phyloP scores from a whole-genome alignment of 2,113 vertebrate species.

The Clarias macrocephalus region DNA sequence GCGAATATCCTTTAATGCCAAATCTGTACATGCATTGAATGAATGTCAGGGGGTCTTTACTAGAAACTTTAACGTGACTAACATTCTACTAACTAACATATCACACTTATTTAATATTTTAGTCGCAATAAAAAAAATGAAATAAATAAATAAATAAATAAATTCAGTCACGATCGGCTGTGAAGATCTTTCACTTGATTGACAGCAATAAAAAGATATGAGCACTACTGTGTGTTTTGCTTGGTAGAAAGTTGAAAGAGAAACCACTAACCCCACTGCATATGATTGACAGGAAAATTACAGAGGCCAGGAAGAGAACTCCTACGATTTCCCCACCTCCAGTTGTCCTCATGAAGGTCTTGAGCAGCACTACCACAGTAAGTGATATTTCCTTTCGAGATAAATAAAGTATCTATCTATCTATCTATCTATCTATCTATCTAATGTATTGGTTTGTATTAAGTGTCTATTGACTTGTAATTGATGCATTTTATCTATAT shows the following conservation, averaged over 20 bases:
- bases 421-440: no score
- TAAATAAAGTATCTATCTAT: no score
- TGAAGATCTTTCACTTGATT: not conserved
- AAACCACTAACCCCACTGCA: slow-evolving; percentile 8
- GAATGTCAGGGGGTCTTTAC: not conserved
- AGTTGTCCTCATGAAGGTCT: slow-evolving; percentile 87
- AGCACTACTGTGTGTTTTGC: not conserved
- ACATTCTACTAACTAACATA: no score
- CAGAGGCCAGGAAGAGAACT: slow-evolving; percentile 62
- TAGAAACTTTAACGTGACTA: no score
- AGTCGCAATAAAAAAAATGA: no score
- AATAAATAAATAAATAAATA: no score
- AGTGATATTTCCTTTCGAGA: slow-evolving; percentile 54
- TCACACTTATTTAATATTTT: not conserved
- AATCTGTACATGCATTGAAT: not conserved
- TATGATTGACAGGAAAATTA: slow-evolving; percentile 69
- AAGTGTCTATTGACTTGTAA: slow-evolving; percentile 26
- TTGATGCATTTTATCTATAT: not conserved
- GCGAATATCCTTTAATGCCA: not conserved
- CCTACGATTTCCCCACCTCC: slow-evolving; percentile 61
- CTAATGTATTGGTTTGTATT: no score
- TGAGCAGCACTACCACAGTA: slow-evolving; percentile 80
- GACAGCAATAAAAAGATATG: not conserved
- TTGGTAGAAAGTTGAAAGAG: not conserved
- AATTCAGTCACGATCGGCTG: not conserved